Conservation (phyloP, 2,113 vertebrate species). For the Gallinago undulata region DNA sequence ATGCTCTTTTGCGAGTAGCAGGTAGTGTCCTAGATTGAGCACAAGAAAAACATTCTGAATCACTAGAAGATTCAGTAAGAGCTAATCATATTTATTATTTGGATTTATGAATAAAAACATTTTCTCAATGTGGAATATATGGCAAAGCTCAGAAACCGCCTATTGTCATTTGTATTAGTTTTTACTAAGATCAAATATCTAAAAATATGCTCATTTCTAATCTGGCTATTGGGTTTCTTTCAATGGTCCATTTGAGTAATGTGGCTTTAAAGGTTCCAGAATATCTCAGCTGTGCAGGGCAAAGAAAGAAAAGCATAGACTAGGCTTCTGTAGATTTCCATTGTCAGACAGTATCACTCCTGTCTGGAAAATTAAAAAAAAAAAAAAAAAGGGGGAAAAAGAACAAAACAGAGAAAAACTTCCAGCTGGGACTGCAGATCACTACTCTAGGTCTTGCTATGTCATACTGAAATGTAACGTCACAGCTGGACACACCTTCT, state of each 20-base stretch:
- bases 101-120: not conserved
- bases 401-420: not conserved
- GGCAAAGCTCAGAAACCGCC: not conserved
- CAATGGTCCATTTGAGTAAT: not conserved
- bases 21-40: not conserved
- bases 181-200: not conserved
- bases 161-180: not conserved
- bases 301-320: not conserved
- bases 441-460: not conserved
- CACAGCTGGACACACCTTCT: not conserved
- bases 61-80: not conserved
- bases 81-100: not conserved
- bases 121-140: not conserved
- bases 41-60: not conserved
- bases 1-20: not conserved
- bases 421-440: not conserved
- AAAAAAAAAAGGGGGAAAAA: not conserved
- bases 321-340: not conserved
- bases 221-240: not conserved
- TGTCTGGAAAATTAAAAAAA: not conserved
- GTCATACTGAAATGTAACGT: not conserved
- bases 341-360: not conserved
- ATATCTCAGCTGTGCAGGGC: not conserved
- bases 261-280: not conserved
- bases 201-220: not conserved